These are phyloP conservation scores for Rhinolophus sinicus DNA, from an alignment of 2,113 vertebrate species.

Conservation along the genomic window DNA sequence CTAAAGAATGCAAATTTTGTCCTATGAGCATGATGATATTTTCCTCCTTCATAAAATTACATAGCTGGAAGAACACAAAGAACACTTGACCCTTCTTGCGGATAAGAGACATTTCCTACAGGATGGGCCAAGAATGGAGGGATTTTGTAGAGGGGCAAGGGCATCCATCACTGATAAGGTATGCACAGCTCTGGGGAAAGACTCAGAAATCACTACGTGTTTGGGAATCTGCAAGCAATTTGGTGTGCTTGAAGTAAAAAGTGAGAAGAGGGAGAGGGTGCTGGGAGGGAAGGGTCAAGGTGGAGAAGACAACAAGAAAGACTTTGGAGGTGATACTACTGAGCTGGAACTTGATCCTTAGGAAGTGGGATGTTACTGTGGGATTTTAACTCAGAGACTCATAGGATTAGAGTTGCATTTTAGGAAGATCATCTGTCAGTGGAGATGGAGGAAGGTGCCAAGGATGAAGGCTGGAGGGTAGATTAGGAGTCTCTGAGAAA, in stretches of 20 bases:
- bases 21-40: neutral
- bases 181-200: neutral
- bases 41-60: neutral
- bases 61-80: neutral
- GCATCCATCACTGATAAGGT: neutral
- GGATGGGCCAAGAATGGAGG: neutral
- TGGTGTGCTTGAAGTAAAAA: neutral
- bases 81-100: neutral
- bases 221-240: neutral
- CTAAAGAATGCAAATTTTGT: neutral
- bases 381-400: neutral
- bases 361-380: neutral
- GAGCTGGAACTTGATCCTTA: neutral
- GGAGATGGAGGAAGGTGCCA: neutral
- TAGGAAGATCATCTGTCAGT: neutral
- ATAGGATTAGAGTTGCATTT: neutral
- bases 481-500: neutral
- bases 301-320: neutral
- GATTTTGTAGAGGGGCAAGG: neutral
- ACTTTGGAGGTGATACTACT: neutral
- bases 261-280: neutral
- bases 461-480: neutral
- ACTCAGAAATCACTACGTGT: neutral
- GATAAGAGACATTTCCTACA: neutral
- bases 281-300: neutral